Base-by-base conservation (phyloP, 2,888 invertebrate species). In the Pheosia tremula region DNA sequence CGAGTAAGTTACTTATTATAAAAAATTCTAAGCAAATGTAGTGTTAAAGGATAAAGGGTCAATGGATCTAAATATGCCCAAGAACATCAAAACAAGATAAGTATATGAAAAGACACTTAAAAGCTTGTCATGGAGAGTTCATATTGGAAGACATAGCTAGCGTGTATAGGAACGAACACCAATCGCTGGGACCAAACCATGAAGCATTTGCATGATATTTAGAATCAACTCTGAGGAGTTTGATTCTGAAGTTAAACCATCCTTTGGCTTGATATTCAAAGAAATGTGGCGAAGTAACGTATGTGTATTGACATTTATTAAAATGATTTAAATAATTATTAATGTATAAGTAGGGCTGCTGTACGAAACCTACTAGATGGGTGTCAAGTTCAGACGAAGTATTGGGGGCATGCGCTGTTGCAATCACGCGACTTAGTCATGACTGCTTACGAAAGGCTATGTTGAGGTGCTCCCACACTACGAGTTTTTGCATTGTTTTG, bases 351-450 rank as follows among this genome's bases (percentile, higher is more conserved):
- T 74, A 77, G 75, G 78, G 74, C 72, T 59, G 69, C 59, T 70
- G 64, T 79, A 80, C 74, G 73, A 69, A 71, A 67, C 65, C 63
- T 71, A 76, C 72, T 68, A 71, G 66, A 88, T 85, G 80, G 81
- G 74, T 88, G 88, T 89, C 88, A 89, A 89, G 88, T 88, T 88
- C 88, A 84, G 64, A 39, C 67, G 49, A 64, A 73, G 79, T 82
- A 87, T 83, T 86, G 87, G 73, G 86, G 86, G 70, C 87, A 81
- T 69, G 67, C 72, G 69, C 63, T 83, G 80, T 73, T 74, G 84
- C 80, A 85, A 85, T 79, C 78, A 81, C 76, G 78, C 77, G 78
- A 73, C 73, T 84, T 82, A 84, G 81, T 85, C 86, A 86, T 77
- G 78, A 74, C 60, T 59, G 63, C 58, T 75, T 82, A 74, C 74